Evolutionary conservation across 2,113 vertebrate species (phyloP), one percentile per base, ranked within the genome.

Genomic region (Hipposideros armiger): DNA sequence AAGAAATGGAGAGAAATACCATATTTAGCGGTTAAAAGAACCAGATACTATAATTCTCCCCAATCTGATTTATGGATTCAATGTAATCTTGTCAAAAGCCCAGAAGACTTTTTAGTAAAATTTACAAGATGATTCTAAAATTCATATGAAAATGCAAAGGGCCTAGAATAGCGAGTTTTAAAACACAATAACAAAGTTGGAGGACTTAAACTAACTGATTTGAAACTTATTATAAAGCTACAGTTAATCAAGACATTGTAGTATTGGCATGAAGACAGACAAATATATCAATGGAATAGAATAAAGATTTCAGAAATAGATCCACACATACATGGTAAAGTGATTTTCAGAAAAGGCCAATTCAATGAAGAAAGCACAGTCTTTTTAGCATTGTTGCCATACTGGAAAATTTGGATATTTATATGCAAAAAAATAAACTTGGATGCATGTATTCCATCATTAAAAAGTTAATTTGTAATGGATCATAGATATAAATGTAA

Each of bases 81-180:
- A 64, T 86, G 42, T 87, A 70, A 58, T 85, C 3, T 28, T 95
- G 32, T 90, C 40, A 93, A 94, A 93, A 45, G 85, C 32, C 32
- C 11, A 80, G 56, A 80, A 80, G 36, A 67, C 5, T 36, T 74
- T 95, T 62, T 16, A 5, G 42, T 67, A 42, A 94, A 77, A 90
- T 91, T 74, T 88, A 74, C 19, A 85, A 78, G 54, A 7, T 13
- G 74, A 87, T 67, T 95, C 50, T 62, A 70, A 93, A 94, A 70
- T 87, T 87, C 36, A 40, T 77, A 54, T 22, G 40, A 62, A 80
- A 96, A 90, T 45, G 28, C 7, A 69, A 87, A 69, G 17, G 22
- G 78, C 5, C 3, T 50, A 40, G 45, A 81, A 30, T 28, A 80
- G 30, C 3, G 2, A 30, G 7, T 77, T 7, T 84, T 62, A 24